A percentile compares a stretch with the other conserved stretches of the same genome.
Conservation (phyloP, 1,140 invertebrate species). For the Batillaria attramentaria region DNA sequence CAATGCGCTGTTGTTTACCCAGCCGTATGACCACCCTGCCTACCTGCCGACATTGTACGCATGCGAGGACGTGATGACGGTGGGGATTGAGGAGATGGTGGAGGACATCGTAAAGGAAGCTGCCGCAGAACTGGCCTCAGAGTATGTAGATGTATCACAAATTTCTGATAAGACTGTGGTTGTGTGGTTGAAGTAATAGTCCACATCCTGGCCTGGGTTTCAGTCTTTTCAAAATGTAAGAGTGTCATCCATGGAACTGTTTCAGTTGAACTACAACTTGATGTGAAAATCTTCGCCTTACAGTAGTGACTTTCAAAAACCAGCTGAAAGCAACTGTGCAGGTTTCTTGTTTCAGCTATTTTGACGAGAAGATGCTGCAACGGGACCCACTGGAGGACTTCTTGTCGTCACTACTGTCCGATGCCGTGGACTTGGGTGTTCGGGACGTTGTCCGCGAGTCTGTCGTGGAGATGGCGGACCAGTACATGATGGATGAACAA, state of each 20-base stretch:
- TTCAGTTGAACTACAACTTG: too few species aligned
- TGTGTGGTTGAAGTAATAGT: too few species aligned
- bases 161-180: too few species aligned
- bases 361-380: conserved; percentile 33
- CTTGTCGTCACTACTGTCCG: conserved; percentile 40
- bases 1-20: background rate
- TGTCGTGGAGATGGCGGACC: conserved; percentile 50
- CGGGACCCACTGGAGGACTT: conserved; percentile 49
- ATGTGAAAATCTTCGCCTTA: too few species aligned
- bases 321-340: background rate
- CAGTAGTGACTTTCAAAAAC: too few species aligned
- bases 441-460: conserved; percentile 54
- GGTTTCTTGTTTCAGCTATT: conserved; percentile 32
- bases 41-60: conserved; percentile 41
- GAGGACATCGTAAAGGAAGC: conserved; percentile 42
- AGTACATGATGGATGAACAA: conserved; percentile 42
- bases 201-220: too few species aligned
- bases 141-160: too few species aligned
- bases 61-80: conserved; percentile 45
- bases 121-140: conserved; percentile 41
- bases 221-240: too few species aligned
- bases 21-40: conserved; percentile 43
- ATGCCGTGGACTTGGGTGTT: conserved; percentile 44
- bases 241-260: too few species aligned
- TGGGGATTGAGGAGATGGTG: conserved; percentile 41